Conservation (phyloP, 92 coral and sea anemone genomes). For the Phymanthus crucifer region DNA sequence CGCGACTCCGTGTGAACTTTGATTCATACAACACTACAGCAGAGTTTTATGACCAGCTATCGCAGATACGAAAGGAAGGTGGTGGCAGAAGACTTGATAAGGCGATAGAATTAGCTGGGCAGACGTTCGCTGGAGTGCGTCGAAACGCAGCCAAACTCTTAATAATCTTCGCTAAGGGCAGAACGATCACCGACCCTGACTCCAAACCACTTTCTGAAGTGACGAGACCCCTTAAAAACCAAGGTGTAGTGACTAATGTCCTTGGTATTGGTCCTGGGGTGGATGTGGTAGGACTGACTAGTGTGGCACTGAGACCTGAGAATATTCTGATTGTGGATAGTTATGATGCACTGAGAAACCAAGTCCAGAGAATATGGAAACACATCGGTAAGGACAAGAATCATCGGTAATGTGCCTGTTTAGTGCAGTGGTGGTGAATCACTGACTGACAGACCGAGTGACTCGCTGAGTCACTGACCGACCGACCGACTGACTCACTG, state of each 20-base stretch:
- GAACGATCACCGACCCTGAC: conserved; percentile 37
- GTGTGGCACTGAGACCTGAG: conserved; percentile 65
- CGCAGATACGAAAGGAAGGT: conserved; percentile 33
- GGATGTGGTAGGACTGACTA: conserved; percentile 54
- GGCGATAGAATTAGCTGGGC: conserved; percentile 59
- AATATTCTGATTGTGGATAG: conserved; percentile 58
- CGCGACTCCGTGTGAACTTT: conserved; percentile 57
- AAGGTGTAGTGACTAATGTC: conserved; percentile 72
- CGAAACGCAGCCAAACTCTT: conserved; percentile 59
- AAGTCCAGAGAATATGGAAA: conserved; percentile 57
- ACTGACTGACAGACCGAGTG: no score
- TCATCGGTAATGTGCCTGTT: no score
- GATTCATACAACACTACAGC: conserved; percentile 43
- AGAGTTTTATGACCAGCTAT: conserved; percentile 52
- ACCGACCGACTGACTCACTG: no score
- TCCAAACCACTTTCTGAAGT: conserved; percentile 56
- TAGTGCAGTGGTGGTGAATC: no score
- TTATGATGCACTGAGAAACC: conserved; percentile 49
- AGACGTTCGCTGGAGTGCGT: conserved; percentile 50
- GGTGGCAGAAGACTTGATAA: conserved; percentile 36
- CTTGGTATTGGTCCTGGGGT: conserved; percentile 75
- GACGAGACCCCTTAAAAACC: conserved; percentile 61
- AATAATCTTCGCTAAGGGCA: conserved; percentile 62
- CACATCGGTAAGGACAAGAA: conserved; percentile 61
- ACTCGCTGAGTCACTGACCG: no score